A percentile compares a stretch with the other conserved stretches of the same genome.
Evolutionary conservation across 2,888 invertebrate species (phyloP).

Genomic region (Lithophane semibrunnea): DNA sequence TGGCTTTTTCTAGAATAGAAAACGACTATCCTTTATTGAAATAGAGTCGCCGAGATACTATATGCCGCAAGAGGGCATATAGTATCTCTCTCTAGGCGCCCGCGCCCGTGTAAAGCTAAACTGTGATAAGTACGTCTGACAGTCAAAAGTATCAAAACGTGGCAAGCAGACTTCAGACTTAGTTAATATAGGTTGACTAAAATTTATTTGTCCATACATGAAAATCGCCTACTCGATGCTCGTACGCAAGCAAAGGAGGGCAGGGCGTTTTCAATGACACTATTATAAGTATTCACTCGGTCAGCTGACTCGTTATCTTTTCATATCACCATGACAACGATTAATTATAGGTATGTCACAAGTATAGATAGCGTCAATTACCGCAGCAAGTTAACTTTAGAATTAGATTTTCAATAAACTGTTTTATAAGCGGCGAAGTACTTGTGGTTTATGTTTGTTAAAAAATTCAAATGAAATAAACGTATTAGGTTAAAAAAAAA

Average conservation of each 20-base stretch:
- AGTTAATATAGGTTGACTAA: constrained; percentile 75
- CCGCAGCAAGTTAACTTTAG: constrained; percentile 25
- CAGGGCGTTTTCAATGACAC: constrained; percentile 87
- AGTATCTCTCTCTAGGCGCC: neutral
- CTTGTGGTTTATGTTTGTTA: neutral
- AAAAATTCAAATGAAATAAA: neutral
- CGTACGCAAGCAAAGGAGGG: constrained; percentile 76
- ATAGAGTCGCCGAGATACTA: too few relatives aligned
- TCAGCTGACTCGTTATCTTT: constrained; percentile 81
- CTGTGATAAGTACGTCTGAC: neutral
- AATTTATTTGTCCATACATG: constrained; percentile 84
- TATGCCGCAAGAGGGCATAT: neutral
- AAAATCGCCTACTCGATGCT: constrained; percentile 77
- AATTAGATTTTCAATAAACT: constrained; percentile 15
- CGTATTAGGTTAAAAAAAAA: neutral
- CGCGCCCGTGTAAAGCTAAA: neutral
- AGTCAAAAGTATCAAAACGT: constrained; percentile 71
- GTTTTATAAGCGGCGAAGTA: neutral
- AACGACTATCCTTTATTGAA: neutral
- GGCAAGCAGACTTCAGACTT: constrained; percentile 55
- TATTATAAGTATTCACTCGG: constrained; percentile 72
- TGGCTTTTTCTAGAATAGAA: neutral
- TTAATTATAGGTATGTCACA: constrained; percentile 50
- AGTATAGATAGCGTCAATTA: constrained; percentile 50
- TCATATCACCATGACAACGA: constrained; percentile 71